Base-by-base conservation (phyloP, 2,888 invertebrate species). In the Agriopis aurantiaria region DNA sequence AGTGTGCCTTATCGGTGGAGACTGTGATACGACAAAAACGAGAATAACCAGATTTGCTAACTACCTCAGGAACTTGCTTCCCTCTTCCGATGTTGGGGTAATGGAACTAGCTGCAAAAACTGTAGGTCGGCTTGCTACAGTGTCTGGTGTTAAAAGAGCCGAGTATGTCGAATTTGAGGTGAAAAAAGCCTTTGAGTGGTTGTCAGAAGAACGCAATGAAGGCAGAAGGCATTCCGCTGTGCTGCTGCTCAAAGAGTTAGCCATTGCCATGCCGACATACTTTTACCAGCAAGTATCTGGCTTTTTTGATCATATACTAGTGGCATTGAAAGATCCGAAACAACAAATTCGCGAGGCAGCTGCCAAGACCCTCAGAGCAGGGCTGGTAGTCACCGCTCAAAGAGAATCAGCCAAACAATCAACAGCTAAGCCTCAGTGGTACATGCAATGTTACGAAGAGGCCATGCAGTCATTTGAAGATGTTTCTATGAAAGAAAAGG, bases 91-190 rank as follows among this genome's bases (percentile, higher is more conserved):
- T 95, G 97, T 97, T 0, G 97, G 97, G 14, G 98, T 99, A 0
- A 99, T 99, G 98, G 99, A 99, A 92, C 95, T 99, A 78, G 98
- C 99, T 5, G 99, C 99, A 1, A 98, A 98, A 86, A 99, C 99
- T 6, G 97, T 99, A 76, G 99, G 99, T 0, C 97, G 98, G 78
- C 93, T 99, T 65, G 99, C 99, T 2, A 95, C 98, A 33, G 97
- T 97, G 17, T 98, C 98, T 0, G 99, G 99, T 12, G 98, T 98
- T 0, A 98, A 98, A 88, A 97, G 99, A 45, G 98, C 98, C 0
- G 99, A 99, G 85, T 99, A 99, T 87, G 99, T 99, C n/a, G 99
- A 99, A 83, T 99, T 99, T 93, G 99, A 99, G 92, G 98, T 99
- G 1, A 98, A 98, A 88, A 95, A 98, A 83, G 98, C 99, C 0